phyloP scores from a whole-genome alignment of 2,113 vertebrate genomes.

The Nyctibius bracteatus region DNA sequence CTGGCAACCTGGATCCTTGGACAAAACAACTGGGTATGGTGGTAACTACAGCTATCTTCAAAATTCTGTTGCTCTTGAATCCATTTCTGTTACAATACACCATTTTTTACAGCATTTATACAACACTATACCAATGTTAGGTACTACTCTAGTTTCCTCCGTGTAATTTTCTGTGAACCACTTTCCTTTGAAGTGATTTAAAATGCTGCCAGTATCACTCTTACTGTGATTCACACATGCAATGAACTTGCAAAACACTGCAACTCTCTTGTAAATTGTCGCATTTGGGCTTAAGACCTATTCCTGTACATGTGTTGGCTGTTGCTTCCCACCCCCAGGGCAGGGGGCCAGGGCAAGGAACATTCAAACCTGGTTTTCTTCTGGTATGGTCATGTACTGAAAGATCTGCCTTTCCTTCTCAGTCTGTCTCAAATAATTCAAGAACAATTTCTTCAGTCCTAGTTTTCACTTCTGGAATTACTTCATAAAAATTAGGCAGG shows the following conservation, averaged over 20 bases:
- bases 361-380: not conserved
- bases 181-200: not conserved
- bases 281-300: no score
- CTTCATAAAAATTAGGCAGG: not conserved
- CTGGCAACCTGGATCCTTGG: not conserved
- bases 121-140: no score
- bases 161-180: not conserved
- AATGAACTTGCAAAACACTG: not conserved
- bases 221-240: not conserved
- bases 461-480: not conserved
- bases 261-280: not conserved
- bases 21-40: not conserved
- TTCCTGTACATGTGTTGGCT: not conserved
- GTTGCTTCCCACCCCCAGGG: no score
- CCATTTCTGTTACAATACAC: not conserved
- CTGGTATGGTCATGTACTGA: not conserved
- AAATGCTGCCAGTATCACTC: not conserved
- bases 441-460: not conserved
- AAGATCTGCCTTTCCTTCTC: not conserved
- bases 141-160: not conserved
- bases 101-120: no score
- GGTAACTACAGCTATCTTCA: not conserved
- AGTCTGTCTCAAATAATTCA: not conserved
- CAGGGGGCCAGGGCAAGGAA: no score
- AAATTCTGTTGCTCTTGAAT: not conserved